Evolutionary conservation across 2,797 vertebrate species (phyloP).

Genomic region (Acridotheres tristis): DNA sequence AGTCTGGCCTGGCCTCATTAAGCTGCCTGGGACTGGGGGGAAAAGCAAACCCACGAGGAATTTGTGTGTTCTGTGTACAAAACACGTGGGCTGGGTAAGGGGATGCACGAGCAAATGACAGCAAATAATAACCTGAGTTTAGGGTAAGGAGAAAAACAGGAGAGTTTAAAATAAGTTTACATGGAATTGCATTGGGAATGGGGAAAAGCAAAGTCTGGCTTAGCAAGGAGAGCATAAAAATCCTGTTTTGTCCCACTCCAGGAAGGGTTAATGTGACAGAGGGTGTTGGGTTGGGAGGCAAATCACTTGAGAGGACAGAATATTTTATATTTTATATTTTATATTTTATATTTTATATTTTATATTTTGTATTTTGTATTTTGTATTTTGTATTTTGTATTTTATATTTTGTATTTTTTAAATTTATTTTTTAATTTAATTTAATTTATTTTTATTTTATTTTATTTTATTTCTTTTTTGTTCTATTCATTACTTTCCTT

Average conservation of each 20-base stretch:
- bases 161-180: not conserved
- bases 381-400: not conserved
- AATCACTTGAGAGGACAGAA: not conserved
- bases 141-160: not conserved
- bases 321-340: not conserved
- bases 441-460: not conserved
- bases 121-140: not conserved
- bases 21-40: not conserved
- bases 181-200: not conserved
- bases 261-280: not conserved
- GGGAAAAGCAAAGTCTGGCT: not conserved
- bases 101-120: not conserved
- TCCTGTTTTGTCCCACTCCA: not conserved
- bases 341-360: not conserved
- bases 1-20: slow-evolving; percentile 35
- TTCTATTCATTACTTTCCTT: not conserved
- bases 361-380: not conserved
- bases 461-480: not conserved
- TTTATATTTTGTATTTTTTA: not conserved
- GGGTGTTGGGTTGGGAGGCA: not conserved
- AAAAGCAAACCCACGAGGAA: not conserved
- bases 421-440: too few relatives aligned
- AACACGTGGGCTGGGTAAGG: not conserved
- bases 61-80: not conserved
- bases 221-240: not conserved